Conservation (phyloP, 2,797 vertebrate genomes). For the Thunnus albacares region DNA sequence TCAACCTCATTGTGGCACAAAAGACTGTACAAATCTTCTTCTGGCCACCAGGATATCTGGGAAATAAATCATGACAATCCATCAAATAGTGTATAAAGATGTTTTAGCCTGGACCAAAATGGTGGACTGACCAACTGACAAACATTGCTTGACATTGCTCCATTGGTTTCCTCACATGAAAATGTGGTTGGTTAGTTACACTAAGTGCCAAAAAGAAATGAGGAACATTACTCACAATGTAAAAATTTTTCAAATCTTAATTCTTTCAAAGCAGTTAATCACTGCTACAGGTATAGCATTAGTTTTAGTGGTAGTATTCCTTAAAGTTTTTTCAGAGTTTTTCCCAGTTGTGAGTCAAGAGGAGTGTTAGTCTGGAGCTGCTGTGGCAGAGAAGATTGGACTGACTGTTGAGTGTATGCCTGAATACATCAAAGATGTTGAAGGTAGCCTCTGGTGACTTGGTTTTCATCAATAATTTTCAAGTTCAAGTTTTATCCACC, state of each 20-base stretch:
- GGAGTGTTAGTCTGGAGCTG: conserved; percentile 2
- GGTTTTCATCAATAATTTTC: conserved; percentile 61
- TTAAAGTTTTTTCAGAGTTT: conserved; percentile 17
- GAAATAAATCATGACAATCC: background rate
- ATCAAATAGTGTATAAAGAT: too few relatives aligned
- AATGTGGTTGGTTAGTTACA: background rate
- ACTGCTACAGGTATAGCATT: background rate
- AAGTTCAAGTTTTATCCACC: conserved; percentile 44
- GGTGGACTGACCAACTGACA: background rate
- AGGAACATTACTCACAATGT: background rate
- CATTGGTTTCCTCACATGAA: background rate
- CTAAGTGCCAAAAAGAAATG: background rate
- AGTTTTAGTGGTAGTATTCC: background rate
- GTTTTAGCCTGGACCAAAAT: too few relatives aligned
- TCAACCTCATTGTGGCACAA: too few relatives aligned
- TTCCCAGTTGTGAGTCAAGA: background rate
- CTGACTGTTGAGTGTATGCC: conserved; percentile 14
- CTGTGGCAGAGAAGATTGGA: conserved; percentile 16
- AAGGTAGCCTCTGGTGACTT: conserved; percentile 37
- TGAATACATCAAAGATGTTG: conserved; percentile 46
- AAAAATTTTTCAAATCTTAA: background rate
- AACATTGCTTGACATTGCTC: background rate
- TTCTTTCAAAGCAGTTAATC: background rate
- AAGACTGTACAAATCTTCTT: background rate
- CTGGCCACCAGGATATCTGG: background rate